Evolutionary conservation across 37 sponge, comb jelly and placozoan genomes (phyloP), one percentile per base, ranked within the genome.

Genomic region (Mnemiopsis leidyi): DNA sequence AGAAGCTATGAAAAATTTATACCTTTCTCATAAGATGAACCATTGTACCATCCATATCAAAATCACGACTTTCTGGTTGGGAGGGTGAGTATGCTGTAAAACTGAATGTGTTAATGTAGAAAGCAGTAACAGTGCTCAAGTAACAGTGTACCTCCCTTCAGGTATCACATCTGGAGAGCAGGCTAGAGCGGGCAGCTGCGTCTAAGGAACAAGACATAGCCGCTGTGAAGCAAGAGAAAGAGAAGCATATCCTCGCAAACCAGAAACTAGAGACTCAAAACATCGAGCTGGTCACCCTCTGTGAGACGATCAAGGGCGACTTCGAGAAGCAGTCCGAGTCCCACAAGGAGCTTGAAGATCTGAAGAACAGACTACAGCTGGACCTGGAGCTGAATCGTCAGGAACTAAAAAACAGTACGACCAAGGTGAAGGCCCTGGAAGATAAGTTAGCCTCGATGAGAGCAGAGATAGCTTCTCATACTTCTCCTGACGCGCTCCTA

Each of bases 211-310:
- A 85, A 61, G 90, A 85, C 90, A 38, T 85, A 18, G 5, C 39
- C 13, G 61, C 40, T 39, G 61, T 39, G 1, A 38, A 37, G 61
- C 61, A 3, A 25, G 90, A 85, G 29, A 85, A 85, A 26, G 61
- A 38, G 48, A 85, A 37, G 39, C 61, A 40, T 25, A 33, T 85
- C 38, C 61, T 40, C 26, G 90, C 90, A 1, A 85, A 85, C 61
- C 90, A 85, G 90, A 85, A 85, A 85, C 90, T 85, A 23, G 90
- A 85, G 35, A 38, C 40, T 3, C 90, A 85, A 33, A 85, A 85
- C 35, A 38, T 85, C 61, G 90, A 85, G 90, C 61, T 85, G 90
- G 90, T 85, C 0, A 85, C 90, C 48, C 61, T 85, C 1, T 85
- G 90, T 23, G 90, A 85, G 61, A 38, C 61, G 40, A 40, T 85